Percentiles rank a stretch among this genome's conserved stretches.
phyloP scores from a whole-genome alignment of 1,140 invertebrate genomes.

The Luehdorfia chinensis region DNA sequence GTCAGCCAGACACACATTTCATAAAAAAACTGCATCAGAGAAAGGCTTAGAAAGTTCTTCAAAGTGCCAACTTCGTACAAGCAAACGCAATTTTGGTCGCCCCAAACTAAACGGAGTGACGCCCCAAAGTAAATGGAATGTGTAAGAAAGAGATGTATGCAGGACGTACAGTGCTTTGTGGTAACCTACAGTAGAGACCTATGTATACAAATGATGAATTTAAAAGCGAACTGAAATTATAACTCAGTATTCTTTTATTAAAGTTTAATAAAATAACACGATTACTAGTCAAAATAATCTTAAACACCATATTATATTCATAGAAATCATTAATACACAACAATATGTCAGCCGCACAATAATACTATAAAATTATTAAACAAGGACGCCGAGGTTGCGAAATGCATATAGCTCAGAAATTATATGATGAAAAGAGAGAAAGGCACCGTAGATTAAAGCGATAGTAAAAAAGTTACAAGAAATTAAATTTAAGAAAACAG shows the following conservation, averaged over 20 bases:
- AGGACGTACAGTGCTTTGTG: too few relatives aligned
- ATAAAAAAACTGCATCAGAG: too few relatives aligned
- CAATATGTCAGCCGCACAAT: conserved; percentile 5
- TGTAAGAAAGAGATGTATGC: too few relatives aligned
- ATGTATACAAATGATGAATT: too few relatives aligned
- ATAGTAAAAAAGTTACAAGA: conserved; percentile 15
- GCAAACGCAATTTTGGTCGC: too few relatives aligned
- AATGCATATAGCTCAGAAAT: conserved; percentile 31
- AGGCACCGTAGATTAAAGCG: conserved; percentile 6
- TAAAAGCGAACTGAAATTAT: too few relatives aligned
- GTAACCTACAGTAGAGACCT: too few relatives aligned
- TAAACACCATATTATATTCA: conserved; percentile 4
- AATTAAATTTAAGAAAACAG: conserved; percentile 16
- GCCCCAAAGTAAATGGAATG: too few relatives aligned
- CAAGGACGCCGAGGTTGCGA: conserved; percentile 64
- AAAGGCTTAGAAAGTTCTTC: too few relatives aligned
- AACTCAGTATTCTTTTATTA: conserved; percentile 2
- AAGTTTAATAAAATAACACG: conserved; percentile 8
- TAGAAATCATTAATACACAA: not conserved
- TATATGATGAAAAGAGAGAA: conserved; percentile 22
- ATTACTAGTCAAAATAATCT: conserved; percentile 4
- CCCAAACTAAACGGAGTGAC: too few relatives aligned
- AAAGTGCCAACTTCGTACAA: too few relatives aligned
- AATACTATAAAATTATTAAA: conserved; percentile 19
- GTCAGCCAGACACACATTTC: too few relatives aligned